Percentiles rank a stretch among this genome's conserved stretches.
These are phyloP conservation scores for Thaleichthys pacificus DNA, from an alignment of 2,797 vertebrate species.

Conservation along the genomic window DNA sequence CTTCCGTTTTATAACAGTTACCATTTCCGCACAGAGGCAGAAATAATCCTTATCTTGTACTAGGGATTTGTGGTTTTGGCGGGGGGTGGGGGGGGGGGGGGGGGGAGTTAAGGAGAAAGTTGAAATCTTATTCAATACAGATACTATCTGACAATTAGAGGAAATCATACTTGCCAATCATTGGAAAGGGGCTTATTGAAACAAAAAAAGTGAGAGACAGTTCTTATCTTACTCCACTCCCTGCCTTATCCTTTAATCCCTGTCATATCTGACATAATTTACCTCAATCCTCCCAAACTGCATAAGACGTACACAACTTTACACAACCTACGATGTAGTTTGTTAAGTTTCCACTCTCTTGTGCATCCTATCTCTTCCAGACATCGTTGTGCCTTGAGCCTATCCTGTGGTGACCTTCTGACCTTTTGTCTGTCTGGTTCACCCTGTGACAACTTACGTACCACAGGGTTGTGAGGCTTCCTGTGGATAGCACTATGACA, in stretches of 20 bases:
- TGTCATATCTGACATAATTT: neutral
- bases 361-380: neutral
- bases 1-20: neutral
- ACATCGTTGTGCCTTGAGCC: no score
- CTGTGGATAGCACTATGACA: slow-evolving; percentile 32
- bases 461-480: slow-evolving; percentile 33
- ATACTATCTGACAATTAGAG: neutral
- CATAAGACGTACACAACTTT: neutral
- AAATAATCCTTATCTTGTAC: neutral
- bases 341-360: neutral
- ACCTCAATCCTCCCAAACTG: neutral
- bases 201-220: neutral
- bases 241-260: neutral
- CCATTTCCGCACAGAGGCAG: neutral
- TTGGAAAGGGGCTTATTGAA: neutral
- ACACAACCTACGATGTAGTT: neutral
- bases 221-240: neutral
- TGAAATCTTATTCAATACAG: neutral
- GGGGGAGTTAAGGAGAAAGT: neutral
- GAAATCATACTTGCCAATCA: no score
- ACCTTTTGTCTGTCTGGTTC: slow-evolving; percentile 25
- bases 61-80: neutral
- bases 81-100: neutral
- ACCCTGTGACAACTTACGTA: slow-evolving; percentile 11
- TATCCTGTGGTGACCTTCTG: slow-evolving; percentile 2